Base-by-base conservation (phyloP, 2,113 vertebrate genomes). In the Nerophis ophidion region DNA sequence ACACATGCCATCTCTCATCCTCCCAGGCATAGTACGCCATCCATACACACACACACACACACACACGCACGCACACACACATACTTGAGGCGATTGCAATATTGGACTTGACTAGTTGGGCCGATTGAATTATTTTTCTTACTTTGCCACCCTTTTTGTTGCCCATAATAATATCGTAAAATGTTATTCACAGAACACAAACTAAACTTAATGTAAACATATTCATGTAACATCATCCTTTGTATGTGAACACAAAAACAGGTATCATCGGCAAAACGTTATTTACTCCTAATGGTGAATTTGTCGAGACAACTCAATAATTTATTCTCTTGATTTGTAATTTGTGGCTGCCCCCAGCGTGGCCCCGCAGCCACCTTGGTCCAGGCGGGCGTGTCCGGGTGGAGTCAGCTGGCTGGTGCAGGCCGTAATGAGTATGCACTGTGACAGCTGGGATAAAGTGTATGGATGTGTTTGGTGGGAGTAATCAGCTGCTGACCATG, bases 391-490 rank as follows among this genome's bases (percentile, higher is more conserved):
- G 86, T 87, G 84, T 81, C 76, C 48, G 63, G 36, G 57, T 84
- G 83, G 83, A 86, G 86, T 84, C 86, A 88, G 84, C 81, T 86
- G 81, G 82, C 82, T 79, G 71, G 84, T 86, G 79, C 72, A 67
- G 76, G 68, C 87, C 68, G 79, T 89, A 89, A 89, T 89, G 88
- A 89, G 84, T 82, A 91, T 88, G 73, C 81, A 72, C 82, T 82
- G 74, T 88, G 88, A 89, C 90, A 89, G 88, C 86, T 85, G 84
- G 86, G 80, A 76, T 88, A 85, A 84, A 87, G 88, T 86, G 81
- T 89, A 87, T 89, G 77, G 88, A 88, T 89, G 86, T 84, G 87
- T 88, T 88, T 86, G 88, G 82, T 85, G 83, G 83, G 82, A 87
- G 87, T 88, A 88, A 89, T 89, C 88, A 89, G 88, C 87, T 89